Base-by-base conservation (phyloP, 2,888 invertebrate genomes). In the Taphrorychus bicolor region DNA sequence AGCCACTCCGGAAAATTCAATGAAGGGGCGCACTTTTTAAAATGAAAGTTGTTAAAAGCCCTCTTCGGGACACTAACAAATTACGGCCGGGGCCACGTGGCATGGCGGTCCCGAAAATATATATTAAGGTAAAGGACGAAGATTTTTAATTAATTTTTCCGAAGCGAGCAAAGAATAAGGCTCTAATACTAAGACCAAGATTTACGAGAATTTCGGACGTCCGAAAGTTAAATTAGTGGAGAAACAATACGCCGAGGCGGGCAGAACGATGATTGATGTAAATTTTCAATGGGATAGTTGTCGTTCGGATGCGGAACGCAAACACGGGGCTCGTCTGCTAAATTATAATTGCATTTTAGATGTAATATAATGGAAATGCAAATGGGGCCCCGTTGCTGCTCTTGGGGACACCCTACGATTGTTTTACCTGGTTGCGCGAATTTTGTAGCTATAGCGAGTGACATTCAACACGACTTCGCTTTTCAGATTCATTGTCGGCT, bases 121-220 rank as follows among this genome's bases (percentile, higher is more conserved):
- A 49, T 49, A 32, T 49, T n/a, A 49, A 48, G 59, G 49, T 49
- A 14, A 32, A 49, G 14, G 74, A 72, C 24, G 53, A 62, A 54
- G 52, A 54, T 62, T 45, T 54, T 62, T 53, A 62, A 62, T 62
- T 62, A 62, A 62, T 62, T 62, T 62, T 62, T 62, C 61, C 42
- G 18, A 41, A 60, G 52, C 19, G 45, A 3, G 32, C 17, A 21
- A 54, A 45, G 54, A 42, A 41, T 19, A 52, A 53, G 60, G 21
- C 54, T 54, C 54, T 42, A 48, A 45, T 53, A 54, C n/a, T n/a
- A n/a, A n/a, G n/a, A n/a, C n/a, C n/a, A 53, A 54, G 61, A 62
- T 62, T 62, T 62, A 62, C 61, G 61, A 62, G 61, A 45, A 62
- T 62, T 62, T 42, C 54, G 17, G 14, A 62, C 61, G 45, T 40